These are phyloP conservation scores for Steatornis caripensis DNA, from an alignment of 2,113 vertebrate genomes.

Conservation along the genomic window DNA sequence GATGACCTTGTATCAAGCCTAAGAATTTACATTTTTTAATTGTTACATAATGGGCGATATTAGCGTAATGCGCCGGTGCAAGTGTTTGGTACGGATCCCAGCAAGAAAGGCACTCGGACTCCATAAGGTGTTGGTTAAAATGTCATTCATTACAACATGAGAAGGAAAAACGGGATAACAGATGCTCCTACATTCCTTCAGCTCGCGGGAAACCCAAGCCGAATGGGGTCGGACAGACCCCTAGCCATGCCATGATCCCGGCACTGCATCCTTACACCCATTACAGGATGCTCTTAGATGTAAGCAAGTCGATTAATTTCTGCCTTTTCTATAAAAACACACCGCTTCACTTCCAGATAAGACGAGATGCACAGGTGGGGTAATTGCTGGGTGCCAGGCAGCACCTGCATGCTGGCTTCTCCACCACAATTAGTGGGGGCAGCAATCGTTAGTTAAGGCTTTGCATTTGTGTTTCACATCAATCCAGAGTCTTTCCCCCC, in stretches of 20 bases:
- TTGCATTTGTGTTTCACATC: neutral
- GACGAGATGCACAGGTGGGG: neutral
- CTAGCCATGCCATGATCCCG: no score
- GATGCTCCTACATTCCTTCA: neutral
- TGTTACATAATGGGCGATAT: fast-evolving
- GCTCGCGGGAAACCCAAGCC: neutral
- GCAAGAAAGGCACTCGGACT: neutral
- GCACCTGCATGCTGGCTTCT: neutral
- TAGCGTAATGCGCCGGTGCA: fast-evolving
- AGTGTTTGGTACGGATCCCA: neutral
- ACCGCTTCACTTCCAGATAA: neutral
- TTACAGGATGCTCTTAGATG: neutral
- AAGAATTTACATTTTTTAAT: neutral
- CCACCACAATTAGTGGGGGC: neutral
- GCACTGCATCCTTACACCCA: no score
- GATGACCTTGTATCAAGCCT: neutral
- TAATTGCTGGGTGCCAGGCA: neutral
- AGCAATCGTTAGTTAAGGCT: neutral
- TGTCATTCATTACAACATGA: fast-evolving
- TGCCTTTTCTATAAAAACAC: neutral
- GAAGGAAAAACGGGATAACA: no score
- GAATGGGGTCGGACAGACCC: fast-evolving
- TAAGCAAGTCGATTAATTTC: neutral
- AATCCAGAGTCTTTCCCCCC: neutral
- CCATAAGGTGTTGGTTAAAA: neutral